phyloP scores from a whole-genome alignment of 1,140 invertebrate species.

The Cephus cinctus region DNA sequence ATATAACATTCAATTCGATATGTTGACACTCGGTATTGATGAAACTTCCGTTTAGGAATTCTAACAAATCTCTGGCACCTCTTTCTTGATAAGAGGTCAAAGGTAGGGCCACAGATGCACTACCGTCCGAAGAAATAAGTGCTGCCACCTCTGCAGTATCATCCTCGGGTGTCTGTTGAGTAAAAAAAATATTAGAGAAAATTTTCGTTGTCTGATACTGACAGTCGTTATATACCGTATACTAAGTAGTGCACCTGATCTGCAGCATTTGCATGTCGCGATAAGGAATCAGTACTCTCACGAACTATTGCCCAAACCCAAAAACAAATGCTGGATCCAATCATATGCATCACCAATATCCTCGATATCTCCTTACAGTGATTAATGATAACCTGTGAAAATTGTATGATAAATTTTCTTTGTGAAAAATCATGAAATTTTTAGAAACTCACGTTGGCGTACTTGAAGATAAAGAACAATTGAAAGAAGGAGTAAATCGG shows the following conservation, averaged over 20 bases:
- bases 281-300: slow-evolving; percentile 64
- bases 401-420: slow-evolving; percentile 7
- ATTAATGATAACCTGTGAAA: slow-evolving; percentile 62
- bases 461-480: slow-evolving; percentile 75
- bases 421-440: too few species aligned
- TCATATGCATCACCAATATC: slow-evolving; percentile 73
- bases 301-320: slow-evolving; percentile 73
- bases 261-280: slow-evolving; percentile 4
- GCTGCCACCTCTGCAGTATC: slow-evolving; percentile 9
- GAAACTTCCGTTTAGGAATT: slow-evolving; percentile 28
- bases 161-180: slow-evolving; percentile 10
- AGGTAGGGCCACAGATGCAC: slow-evolving; percentile 26
- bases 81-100: slow-evolving; percentile 33
- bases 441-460: slow-evolving; percentile 68
- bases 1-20: slow-evolving; percentile 52
- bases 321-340: slow-evolving; percentile 70
- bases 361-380: slow-evolving; percentile 60
- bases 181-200: not conserved
- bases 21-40: slow-evolving; percentile 35
- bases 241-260: slow-evolving; percentile 1
- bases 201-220: not conserved
- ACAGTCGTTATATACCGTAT: slow-evolving; percentile 11
- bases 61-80: slow-evolving; percentile 20
- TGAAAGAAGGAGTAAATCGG: slow-evolving; percentile 71
- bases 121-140: slow-evolving; percentile 4